Evolutionary conservation across 2,797 vertebrate genomes (phyloP).

Genomic region (Cetoscarus ocellatus): DNA sequence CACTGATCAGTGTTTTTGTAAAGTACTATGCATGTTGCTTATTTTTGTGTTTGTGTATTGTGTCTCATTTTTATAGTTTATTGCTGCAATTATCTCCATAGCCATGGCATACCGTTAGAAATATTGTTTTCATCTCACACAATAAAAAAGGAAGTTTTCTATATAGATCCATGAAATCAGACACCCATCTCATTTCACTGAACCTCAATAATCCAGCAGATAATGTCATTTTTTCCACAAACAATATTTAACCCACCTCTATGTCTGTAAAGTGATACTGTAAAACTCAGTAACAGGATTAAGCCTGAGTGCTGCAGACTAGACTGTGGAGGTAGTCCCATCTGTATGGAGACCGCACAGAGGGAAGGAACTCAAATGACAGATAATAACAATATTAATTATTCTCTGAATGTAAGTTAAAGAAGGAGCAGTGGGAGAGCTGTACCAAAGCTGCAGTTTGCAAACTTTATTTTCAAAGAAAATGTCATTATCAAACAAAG

Average conservation of each 20-base stretch:
- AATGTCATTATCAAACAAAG: not conserved
- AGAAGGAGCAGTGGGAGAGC: not conserved
- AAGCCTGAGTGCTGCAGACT: constrained; percentile 2
- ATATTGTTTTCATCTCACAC: constrained; percentile 25
- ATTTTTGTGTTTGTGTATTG: not conserved
- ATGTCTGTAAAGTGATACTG: constrained; percentile 46
- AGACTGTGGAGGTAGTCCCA: constrained; percentile 24
- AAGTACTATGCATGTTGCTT: not conserved
- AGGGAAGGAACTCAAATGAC: not conserved
- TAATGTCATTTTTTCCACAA: constrained; percentile 57
- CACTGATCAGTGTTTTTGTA: too few relatives aligned
- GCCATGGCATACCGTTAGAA: not conserved
- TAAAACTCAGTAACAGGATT: constrained; percentile 20
- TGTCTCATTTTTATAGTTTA: not conserved
- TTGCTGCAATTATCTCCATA: constrained; percentile 9
- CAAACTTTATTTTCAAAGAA: not conserved
- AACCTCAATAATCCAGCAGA: constrained; percentile 21
- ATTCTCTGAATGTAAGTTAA: constrained; percentile 8
- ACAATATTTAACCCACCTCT: constrained; percentile 3
- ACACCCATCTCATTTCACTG: constrained; percentile 8
- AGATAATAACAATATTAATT: not conserved
- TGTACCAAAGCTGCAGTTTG: not conserved
- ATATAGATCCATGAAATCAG: constrained; percentile 36
- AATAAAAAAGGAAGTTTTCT: constrained; percentile 21
- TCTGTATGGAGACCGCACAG: constrained; percentile 13